A percentile compares a stretch with the other conserved stretches of the same genome.
Conservation (phyloP, 2,113 vertebrate species). For the Larimichthys polyactis region DNA sequence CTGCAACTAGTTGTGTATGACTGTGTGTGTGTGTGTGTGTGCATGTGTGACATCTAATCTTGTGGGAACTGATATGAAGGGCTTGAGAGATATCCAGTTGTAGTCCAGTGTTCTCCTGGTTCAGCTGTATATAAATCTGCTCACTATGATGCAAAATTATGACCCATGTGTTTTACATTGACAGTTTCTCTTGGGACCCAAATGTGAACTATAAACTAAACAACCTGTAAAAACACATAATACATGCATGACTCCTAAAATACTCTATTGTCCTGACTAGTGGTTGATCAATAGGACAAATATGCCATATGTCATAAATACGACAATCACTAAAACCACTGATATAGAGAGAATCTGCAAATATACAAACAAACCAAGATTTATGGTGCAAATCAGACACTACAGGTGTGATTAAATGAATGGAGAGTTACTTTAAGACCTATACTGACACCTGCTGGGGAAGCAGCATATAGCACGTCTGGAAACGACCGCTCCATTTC, state of each 20-base stretch:
- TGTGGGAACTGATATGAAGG: constrained; percentile 63
- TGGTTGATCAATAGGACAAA: neutral
- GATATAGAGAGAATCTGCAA: neutral
- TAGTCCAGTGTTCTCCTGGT: neutral
- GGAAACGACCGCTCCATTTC: neutral
- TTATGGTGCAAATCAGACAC: neutral
- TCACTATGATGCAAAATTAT: neutral
- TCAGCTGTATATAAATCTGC: neutral
- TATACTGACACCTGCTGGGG: constrained; percentile 77
- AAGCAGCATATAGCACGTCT: neutral
- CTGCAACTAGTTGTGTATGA: constrained; percentile 40
- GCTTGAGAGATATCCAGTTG: constrained; percentile 18
- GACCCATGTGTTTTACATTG: neutral
- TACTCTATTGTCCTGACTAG: no score
- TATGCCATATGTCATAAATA: neutral
- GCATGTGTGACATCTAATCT: constrained; percentile 67
- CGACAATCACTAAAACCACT: neutral
- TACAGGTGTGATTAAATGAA: neutral
- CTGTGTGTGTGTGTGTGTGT: constrained; percentile 39
- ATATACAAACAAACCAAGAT: neutral
- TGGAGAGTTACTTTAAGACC: neutral
- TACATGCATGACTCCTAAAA: neutral
- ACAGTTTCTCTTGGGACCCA: neutral
- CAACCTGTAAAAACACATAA: neutral
- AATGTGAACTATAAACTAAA: neutral